Evolutionary conservation across 2,113 vertebrate genomes (phyloP).

Genomic region (Gasterosteus aculeatus): DNA sequence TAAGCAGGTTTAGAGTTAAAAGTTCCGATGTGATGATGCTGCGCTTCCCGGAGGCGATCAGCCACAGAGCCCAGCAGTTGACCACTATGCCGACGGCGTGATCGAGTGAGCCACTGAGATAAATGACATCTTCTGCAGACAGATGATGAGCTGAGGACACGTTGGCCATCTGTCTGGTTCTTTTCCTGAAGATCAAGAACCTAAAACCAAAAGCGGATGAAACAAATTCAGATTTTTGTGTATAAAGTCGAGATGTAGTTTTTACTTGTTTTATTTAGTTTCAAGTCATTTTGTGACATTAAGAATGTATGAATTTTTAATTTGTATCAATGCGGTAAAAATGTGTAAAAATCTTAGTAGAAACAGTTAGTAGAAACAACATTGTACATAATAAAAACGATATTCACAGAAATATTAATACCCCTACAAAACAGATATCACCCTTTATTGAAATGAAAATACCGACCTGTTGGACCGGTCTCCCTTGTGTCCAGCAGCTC

Average conservation of each 20-base stretch:
- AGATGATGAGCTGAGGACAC: neutral
- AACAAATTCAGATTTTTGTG: neutral
- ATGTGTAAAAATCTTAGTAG: neutral
- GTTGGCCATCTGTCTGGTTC: neutral
- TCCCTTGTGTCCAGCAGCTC: neutral
- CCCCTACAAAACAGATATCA: neutral
- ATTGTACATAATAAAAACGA: neutral
- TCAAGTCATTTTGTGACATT: too few species aligned
- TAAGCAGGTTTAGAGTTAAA: conserved; percentile 6
- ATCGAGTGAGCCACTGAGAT: neutral
- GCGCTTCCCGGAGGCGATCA: neutral
- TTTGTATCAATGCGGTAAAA: too few species aligned
- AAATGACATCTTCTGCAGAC: neutral
- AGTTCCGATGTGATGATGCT: neutral
- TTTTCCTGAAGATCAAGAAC: neutral
- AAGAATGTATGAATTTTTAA: too few species aligned
- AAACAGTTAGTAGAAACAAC: neutral
- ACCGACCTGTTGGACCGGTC: neutral
- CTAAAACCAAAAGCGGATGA: neutral
- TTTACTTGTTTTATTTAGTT: too few species aligned
- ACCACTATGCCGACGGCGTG: neutral
- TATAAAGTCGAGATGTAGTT: neutral
- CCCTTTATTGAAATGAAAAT: neutral
- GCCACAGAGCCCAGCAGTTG: conserved; percentile 5
- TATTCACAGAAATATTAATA: neutral